Evolutionary conservation across 2,113 vertebrate species (phyloP), one percentile per base, ranked within the genome.

Genomic region (Microtus montanus): DNA sequence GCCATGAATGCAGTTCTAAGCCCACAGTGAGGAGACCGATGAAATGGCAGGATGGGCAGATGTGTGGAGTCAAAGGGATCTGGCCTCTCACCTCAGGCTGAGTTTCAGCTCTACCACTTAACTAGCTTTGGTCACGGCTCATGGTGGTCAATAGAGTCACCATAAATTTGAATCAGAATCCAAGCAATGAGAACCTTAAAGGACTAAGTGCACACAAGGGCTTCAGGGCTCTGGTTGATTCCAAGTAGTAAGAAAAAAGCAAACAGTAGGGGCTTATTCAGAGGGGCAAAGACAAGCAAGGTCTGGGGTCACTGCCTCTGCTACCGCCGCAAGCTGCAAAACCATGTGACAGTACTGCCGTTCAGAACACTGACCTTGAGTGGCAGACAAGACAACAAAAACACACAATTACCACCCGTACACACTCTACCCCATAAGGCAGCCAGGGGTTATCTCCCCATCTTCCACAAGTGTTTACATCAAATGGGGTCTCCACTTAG

Each of bases 401-500:
- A 41, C 49, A 75, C 6, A 54, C 79, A 80, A 35, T 73, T 79
- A 91, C 3, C 0, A 30, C 41, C 64, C 24, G 5, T 2, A n/a
- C 5, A 91, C 35, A 70, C 15, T 41, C 87, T 47, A 12, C 74
- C 66, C 93, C 17, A 1, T 2, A 15, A 49, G 83, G 78, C 87
- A 28, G 54, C 10, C 20, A 38, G 73, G 5, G 8, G 33, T 38
- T n/a, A 82, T 71, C 87, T 26, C 8, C 6, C 35, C 92, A 52
- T 33, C 83, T 83, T 89, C 75, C 54, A 41, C 33, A 22, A 90
- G 87, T n/a, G 49, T 24, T 94, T 58, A 79, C 33, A 30, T 44
- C 64, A 80, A 92, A 96, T 79, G 74, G 78, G 63, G 74, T 83
- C 89, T 86, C 83, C 19, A 47, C 63, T 83, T 91, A 91, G 79